phyloP scores from a whole-genome alignment of 2,113 vertebrate species.

The Eulemur macaco region DNA sequence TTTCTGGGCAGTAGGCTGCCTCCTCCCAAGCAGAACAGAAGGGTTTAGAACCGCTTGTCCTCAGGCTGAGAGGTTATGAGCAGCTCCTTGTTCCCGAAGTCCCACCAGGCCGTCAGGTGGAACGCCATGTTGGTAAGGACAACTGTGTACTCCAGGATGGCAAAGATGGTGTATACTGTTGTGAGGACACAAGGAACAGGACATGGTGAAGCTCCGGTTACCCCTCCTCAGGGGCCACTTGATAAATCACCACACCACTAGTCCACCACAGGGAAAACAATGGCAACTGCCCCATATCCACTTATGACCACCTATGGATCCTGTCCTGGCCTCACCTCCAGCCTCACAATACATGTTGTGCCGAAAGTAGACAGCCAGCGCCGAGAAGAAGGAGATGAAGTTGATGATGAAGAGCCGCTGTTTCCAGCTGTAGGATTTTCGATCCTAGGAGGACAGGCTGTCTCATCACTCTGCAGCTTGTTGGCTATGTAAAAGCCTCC shows the following conservation, averaged over 20 bases:
- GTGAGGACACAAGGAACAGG: constrained; percentile 45
- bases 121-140: constrained; percentile 98
- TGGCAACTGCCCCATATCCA: background rate
- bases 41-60: constrained; percentile 90
- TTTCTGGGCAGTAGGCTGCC: constrained; percentile 40
- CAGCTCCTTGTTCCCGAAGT: constrained; percentile 94
- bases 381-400: constrained; percentile 83
- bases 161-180: constrained; percentile 95
- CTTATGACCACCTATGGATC: background rate
- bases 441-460: constrained; percentile 85
- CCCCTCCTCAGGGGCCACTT: background rate
- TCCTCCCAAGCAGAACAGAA: constrained; percentile 6
- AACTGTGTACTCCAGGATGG: constrained; percentile 95
- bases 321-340: constrained; percentile 88
- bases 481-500: background rate
- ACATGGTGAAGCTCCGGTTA: background rate
- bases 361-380: constrained; percentile 89
- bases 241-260: background rate
- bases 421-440: constrained; percentile 92
- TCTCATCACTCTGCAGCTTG: constrained; percentile 19
- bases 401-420: constrained; percentile 91
- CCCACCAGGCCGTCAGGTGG: constrained; percentile 97
- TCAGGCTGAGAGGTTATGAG: constrained; percentile 90
- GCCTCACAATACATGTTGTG: constrained; percentile 94
- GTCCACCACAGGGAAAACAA: background rate